phyloP scores from a whole-genome alignment of 2,797 vertebrate species.

The Hyperoplus lanceolatus region DNA sequence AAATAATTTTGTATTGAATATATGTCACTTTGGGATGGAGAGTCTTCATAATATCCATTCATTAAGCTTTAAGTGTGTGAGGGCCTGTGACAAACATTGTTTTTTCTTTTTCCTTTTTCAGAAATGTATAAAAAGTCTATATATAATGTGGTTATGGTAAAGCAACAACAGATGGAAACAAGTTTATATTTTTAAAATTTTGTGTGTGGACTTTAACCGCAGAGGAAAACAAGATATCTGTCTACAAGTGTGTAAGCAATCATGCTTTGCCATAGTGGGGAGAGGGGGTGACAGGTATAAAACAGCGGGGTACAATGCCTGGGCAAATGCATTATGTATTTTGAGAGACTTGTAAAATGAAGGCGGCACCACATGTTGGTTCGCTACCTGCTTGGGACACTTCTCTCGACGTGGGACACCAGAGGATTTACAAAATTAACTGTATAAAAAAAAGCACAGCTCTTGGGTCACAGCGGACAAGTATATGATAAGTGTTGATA shows the following conservation, averaged over 20 bases:
- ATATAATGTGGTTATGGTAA: slow-evolving; percentile 47
- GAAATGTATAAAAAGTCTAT: slow-evolving; percentile 44
- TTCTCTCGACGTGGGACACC: slow-evolving; percentile 6
- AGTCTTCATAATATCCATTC: slow-evolving; percentile 55
- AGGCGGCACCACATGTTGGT: slow-evolving; percentile 8
- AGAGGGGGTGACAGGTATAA: slow-evolving; percentile 1
- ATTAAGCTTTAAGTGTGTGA: slow-evolving; percentile 70
- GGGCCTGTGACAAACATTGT: slow-evolving; percentile 11
- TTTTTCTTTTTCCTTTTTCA: slow-evolving; percentile 24
- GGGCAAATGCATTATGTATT: slow-evolving; percentile 14
- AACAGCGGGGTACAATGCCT: slow-evolving; percentile 5
- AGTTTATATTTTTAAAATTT: slow-evolving; percentile 77
- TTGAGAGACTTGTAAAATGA: slow-evolving; percentile 10
- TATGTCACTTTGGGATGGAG: slow-evolving; percentile 43
- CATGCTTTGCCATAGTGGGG: slow-evolving; percentile 7
- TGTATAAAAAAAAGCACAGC: slow-evolving; percentile 36
- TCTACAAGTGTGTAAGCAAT: slow-evolving; percentile 43
- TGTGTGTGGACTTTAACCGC: slow-evolving; percentile 66
- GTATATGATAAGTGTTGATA: slow-evolving; percentile 1
- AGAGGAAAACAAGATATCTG: slow-evolving; percentile 45
- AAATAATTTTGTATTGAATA: slow-evolving; percentile 20
- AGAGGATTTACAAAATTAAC: slow-evolving; percentile 31
- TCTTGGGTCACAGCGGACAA: slow-evolving; percentile 27
- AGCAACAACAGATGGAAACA: slow-evolving; percentile 49
- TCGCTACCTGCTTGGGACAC: slow-evolving; percentile 17